These are phyloP conservation scores for Corythaeola cristata DNA, from an alignment of 2,113 vertebrate species.

Conservation along the genomic window DNA sequence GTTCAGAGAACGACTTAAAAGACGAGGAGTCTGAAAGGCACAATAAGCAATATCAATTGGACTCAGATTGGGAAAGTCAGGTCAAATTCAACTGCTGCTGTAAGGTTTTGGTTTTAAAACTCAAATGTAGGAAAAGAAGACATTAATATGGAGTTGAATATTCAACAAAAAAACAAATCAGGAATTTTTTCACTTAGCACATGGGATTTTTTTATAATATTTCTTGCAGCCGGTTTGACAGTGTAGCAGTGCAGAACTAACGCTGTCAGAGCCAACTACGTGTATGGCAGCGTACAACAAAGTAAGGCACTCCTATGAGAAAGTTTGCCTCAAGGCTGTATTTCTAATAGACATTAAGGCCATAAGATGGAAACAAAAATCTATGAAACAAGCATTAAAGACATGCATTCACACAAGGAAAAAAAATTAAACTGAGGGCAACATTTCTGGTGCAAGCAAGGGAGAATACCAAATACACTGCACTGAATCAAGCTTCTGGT, in stretches of 20 bases:
- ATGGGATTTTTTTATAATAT: background rate
- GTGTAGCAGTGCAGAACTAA: conserved; percentile 55
- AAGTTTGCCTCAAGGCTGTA: conserved; percentile 55
- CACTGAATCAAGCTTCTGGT: background rate
- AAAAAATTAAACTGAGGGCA: background rate
- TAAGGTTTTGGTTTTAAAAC: background rate
- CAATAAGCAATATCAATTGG: background rate
- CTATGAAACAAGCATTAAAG: conserved; percentile 8
- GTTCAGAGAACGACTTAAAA: background rate
- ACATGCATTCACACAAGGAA: background rate
- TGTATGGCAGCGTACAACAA: conserved; percentile 20
- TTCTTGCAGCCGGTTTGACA: conserved; percentile 22
- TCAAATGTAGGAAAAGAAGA: background rate
- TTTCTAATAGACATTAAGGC: conserved; percentile 37
- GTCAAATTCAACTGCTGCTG: background rate
- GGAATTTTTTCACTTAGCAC: background rate
- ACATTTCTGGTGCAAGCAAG: background rate
- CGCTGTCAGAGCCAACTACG: conserved; percentile 25
- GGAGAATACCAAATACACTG: background rate
- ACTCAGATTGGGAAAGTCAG: background rate
- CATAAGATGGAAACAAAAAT: conserved; percentile 43
- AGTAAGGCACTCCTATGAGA: conserved; percentile 41
- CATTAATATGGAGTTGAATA: background rate
- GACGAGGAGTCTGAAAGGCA: background rate
- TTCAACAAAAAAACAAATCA: background rate